Base-by-base conservation (phyloP, 2,888 invertebrate species). In the Anagyrus pseudococci region DNA sequence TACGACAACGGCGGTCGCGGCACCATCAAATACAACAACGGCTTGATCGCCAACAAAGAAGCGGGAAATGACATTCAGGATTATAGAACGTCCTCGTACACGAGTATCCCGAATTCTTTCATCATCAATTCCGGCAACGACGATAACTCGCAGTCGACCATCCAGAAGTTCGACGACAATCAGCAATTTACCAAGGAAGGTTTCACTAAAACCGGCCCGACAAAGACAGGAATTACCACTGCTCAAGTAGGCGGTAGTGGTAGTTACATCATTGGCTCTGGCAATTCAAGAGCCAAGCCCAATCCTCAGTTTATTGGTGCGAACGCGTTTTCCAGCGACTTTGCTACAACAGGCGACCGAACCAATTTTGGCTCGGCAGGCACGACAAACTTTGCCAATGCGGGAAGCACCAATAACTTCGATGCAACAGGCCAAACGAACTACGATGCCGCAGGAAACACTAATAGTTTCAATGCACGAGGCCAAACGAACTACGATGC, bases 131-230 rank as follows among this genome's bases (percentile, higher is more conserved):
- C 75, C 22, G 69, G 75, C 50, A 73, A 73, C 23, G 70, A 67
- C 33, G 70, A 62, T 13, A 64, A 66, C 43, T 69, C 69, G 20
- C n/a, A 50, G 58, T 53, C 59, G 17, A 66, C 58, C 1, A 49
- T 60, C 33, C 61, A 61, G 40, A 54, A 58, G 17, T 25, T n/a
- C 13, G 47, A 55, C 7, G 50, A 66, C 25, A 47, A 44, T 20
- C 58, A 67, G 3, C 29, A 49, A n/a, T 69, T 63, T 7, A 74
- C 73, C 7, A 70, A 69, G 56, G 72, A 69, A 62, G 77, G 74
- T 26, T 80, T 81, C 46, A 78, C 78, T 0, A 80, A 81, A 69
- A 77, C 76, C 2, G 80, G 78, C 19, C 72, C 73, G 8, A 79
- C 79, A 0, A 77, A 71, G 46, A 79, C 80, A 2, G 79, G 80